Base-by-base conservation (phyloP, 2,797 vertebrate species). In the Acridotheres tristis region DNA sequence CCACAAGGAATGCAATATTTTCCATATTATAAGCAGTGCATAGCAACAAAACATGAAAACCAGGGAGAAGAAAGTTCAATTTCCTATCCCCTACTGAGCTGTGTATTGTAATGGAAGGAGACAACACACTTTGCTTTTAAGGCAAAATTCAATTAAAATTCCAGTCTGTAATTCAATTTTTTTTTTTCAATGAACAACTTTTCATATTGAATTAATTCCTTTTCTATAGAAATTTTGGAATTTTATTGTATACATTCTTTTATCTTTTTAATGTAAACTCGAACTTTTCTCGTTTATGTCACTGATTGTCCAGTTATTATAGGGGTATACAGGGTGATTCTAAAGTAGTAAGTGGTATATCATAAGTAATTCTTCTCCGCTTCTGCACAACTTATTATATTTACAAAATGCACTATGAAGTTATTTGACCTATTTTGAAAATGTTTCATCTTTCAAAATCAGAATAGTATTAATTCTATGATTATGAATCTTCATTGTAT, bases 381-480 rank as follows among this genome's bases (percentile, higher is more conserved):
- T 84, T 53, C 36, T 84, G 21, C 21, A 65, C 14, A 90, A 63
- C 16, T 11, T 32, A 16, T 58, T 78, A 55, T 9, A 40, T 13
- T 78, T 83, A 40, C 9, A 77, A 85, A 84, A 51, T 48, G 10
- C 7, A 27, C 8, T 51, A 12, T 73, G 54, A 90, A 91, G 14
- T 0, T 69, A 18, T 53, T 66, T 76, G n/a, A 74, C 47, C 25
- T 71, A 30, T 73, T 88, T 51, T 87, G 55, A 76, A 94, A 93
- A 32, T 43, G 5, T 57, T 90, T 86, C 16, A 23, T 62, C 30
- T 76, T 89, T 91, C 8, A 68, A 72, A 93, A 68, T 88, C 38
- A 81, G 45, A 80, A 10, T 16, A 17, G 6, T 50, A 16, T 22
- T 69, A 51, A 73, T 73, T 55, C 40, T 66, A 45, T 53, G 18